A percentile compares a stretch with the other conserved stretches of the same genome.
phyloP scores from a whole-genome alignment of 2,888 invertebrate species.

The Rotaria sp. region DNA sequence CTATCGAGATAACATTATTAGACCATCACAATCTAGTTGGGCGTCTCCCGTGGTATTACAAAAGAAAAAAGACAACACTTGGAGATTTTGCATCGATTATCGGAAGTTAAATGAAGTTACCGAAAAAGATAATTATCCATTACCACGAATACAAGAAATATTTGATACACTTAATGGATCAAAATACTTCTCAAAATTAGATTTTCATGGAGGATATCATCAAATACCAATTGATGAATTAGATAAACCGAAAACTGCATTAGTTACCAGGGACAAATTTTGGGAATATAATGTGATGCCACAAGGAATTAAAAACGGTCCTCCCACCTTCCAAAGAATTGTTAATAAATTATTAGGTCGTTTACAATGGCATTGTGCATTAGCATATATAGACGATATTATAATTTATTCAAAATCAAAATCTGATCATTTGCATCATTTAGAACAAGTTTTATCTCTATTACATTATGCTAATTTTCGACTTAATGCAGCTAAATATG shows the following conservation, averaged over 20 bases:
- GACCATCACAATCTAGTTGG: background rate
- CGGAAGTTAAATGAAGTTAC: background rate
- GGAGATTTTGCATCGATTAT: background rate
- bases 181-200: background rate
- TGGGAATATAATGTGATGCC: background rate
- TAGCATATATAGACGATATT: background rate
- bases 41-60: background rate
- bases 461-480: background rate
- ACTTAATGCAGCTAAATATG: conserved; percentile 11
- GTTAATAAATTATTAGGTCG: background rate
- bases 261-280: background rate
- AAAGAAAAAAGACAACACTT: background rate
- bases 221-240: background rate
- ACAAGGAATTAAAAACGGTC: background rate
- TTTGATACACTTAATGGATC: background rate
- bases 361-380: background rate
- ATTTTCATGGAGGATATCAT: background rate
- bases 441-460: background rate
- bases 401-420: background rate
- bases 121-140: background rate
- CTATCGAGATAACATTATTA: background rate
- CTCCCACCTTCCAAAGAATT: background rate
- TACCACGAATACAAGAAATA: background rate
- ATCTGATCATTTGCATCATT: background rate
- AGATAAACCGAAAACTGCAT: background rate